Conservation (phyloP, 1,140 invertebrate species). For the Spodoptera frugiperda region DNA sequence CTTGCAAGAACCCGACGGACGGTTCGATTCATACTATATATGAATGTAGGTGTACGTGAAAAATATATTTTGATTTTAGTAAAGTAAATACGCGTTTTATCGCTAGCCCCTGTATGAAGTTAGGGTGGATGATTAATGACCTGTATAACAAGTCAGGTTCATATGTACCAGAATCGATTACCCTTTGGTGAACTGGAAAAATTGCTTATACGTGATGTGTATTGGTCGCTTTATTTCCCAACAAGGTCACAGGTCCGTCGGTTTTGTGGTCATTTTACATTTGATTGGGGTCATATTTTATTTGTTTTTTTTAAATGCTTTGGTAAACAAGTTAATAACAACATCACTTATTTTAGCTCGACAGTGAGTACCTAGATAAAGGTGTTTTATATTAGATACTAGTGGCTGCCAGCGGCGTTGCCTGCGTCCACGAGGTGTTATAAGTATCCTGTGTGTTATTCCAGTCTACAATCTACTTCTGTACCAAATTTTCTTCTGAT, state of each 20-base stretch:
- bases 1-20: too few relatives aligned
- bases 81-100: conserved; percentile 26
- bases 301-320: too few relatives aligned
- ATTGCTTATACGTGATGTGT: conserved; percentile 41
- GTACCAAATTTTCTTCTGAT: too few relatives aligned
- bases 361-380: not conserved
- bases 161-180: conserved; percentile 48
- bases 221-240: conserved; percentile 12
- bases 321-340: not conserved
- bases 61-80: conserved; percentile 34
- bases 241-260: not conserved
- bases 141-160: conserved; percentile 49
- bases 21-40: too few relatives aligned
- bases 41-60: not conserved
- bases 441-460: too few relatives aligned
- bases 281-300: too few relatives aligned
- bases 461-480: too few relatives aligned
- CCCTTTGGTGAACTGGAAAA: conserved; percentile 44
- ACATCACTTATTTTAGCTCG: not conserved
- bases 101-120: conserved; percentile 34
- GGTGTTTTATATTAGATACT: too few relatives aligned
- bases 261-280: not conserved
- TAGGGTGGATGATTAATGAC: conserved; percentile 40
- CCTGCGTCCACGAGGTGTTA: too few relatives aligned
- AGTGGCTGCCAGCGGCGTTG: too few relatives aligned